Base-by-base conservation (phyloP, 2,113 vertebrate genomes). In the Myotis lucifugus region DNA sequence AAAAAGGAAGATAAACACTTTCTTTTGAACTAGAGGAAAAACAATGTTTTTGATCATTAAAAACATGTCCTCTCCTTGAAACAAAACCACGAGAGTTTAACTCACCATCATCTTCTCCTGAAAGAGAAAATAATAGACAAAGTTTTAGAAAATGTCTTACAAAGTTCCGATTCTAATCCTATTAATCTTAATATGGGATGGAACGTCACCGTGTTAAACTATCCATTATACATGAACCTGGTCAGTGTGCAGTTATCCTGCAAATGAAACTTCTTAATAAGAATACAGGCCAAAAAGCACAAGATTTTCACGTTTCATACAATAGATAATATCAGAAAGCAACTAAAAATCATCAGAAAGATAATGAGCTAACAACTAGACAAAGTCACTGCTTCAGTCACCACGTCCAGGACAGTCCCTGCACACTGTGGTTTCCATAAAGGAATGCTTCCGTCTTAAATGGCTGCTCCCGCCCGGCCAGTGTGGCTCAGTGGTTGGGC, bases 21-120 rank as follows among this genome's bases (percentile, higher is more conserved):
- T 72, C 50, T 83, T 93, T 91, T 69, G 14, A 91, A 69, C 69
- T 25, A 77, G 1, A 85, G 23, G 70, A 84, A 87, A 76, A 87
- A 19, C 9, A 74, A 85, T 27, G 9, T 72, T 86, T 77, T 72
- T 92, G 46, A 84, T 64, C 34, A n/a, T 15, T 77, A 50, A 87
- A 87, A 94, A 40, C 2, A 76, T 83, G 88, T 94, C 48, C 56
- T 88, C n/a, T 70, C 88, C 25, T 79, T 90, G 61, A 67, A 85
- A 37, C 61, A 95, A 93, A 95, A 87, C 86, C 9, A 61, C 15
- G 23, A 79, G 52, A 90, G 52, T 91, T 93, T 56, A 37, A 99
- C 99, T 99, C 98, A 99, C 99, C 99, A 96, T 99, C 99, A 95
- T 99, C 99, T 78, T 99, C 98, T 95, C 99, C 99, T 99, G 96